Conservation (phyloP, 2,888 invertebrate species). For the Ischnura elegans region DNA sequence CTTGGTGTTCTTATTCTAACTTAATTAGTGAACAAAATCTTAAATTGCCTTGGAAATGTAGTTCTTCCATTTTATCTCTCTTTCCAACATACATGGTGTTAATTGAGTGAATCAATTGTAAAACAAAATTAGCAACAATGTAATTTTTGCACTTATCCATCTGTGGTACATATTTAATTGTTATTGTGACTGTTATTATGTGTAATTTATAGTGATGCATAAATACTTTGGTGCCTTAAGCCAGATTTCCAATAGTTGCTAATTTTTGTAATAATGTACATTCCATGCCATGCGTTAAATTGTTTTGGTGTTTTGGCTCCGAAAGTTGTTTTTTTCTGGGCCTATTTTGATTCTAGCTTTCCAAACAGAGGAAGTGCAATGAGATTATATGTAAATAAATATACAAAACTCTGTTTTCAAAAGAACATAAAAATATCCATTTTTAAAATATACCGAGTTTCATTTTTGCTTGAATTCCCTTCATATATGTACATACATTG, state of each 20-base stretch:
- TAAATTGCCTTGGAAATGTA: background rate
- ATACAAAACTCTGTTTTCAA: background rate
- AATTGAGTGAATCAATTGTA: background rate
- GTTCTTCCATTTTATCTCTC: background rate
- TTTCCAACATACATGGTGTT: background rate
- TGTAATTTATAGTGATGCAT: background rate
- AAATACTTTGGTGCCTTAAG: background rate
- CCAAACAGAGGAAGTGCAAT: background rate
- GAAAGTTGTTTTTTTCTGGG: background rate
- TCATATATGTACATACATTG: no score
- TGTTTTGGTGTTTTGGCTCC: background rate
- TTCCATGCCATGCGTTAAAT: background rate
- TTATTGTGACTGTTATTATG: background rate
- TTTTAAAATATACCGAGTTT: no score
- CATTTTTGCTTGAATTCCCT: no score
- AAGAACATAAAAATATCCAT: background rate
- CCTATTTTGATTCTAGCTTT: background rate
- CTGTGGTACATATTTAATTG: background rate
- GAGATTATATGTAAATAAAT: no score
- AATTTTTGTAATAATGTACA: background rate
- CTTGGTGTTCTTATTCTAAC: background rate
- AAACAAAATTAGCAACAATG: background rate
- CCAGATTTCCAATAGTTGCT: background rate
- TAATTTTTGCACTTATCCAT: background rate
- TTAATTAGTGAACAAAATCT: background rate